These are phyloP conservation scores for Ceryle rudis DNA, from an alignment of 2,797 vertebrate genomes.

Conservation along the genomic window DNA sequence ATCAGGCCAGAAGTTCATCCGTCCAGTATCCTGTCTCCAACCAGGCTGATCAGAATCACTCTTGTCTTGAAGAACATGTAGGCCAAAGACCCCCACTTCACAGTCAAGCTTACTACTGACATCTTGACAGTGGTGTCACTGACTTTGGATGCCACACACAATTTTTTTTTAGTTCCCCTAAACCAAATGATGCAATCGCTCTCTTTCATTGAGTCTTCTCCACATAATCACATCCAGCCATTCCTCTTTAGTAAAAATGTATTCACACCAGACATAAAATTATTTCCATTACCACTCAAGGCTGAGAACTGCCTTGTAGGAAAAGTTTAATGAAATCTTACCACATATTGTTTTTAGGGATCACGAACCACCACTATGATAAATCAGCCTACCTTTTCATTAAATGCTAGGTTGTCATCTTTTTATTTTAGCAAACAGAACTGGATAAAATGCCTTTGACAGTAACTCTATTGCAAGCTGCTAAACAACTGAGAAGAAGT, in stretches of 20 bases:
- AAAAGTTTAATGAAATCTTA: background rate
- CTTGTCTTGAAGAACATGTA: background rate
- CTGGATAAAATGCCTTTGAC: background rate
- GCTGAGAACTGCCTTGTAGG: background rate
- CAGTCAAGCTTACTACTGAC: background rate
- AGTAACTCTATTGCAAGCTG: background rate
- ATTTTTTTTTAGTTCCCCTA: background rate
- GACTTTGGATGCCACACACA: background rate
- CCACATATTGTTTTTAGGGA: background rate
- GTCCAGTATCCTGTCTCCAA: background rate
- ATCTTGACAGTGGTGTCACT: background rate
- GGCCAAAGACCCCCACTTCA: rapidly evolving
- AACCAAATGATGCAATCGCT: background rate
- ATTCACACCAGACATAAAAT: background rate
- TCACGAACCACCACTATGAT: background rate
- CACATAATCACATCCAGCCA: background rate
- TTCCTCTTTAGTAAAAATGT: background rate
- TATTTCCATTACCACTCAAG: background rate
- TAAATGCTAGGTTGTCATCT: background rate
- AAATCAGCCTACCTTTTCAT: background rate
- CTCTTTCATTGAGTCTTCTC: background rate
- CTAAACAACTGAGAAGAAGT: background rate
- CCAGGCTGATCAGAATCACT: background rate
- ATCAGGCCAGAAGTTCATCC: background rate
- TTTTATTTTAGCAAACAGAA: background rate